Base-by-base conservation (phyloP, 1,140 invertebrate genomes). In the Heliothis virescens region DNA sequence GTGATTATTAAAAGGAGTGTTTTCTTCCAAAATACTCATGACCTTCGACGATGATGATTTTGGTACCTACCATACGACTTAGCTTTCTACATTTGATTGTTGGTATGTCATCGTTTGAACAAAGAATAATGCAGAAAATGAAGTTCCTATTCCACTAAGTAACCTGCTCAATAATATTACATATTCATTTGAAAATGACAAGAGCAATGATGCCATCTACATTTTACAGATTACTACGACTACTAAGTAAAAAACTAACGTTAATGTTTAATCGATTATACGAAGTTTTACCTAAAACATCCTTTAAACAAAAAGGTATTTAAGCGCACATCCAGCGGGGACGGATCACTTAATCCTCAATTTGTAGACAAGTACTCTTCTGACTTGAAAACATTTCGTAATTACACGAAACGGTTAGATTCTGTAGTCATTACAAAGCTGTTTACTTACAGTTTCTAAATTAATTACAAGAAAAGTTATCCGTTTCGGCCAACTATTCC, bases 361-460 rank as follows among this genome's bases (percentile, higher is more conserved):
- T 59, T 63, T 63, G 41, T 62, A 52, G 41, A 75, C 59, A 52
- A 50, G 26, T 12, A 57, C 59, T 29, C 59, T 75, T 62, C 21
- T 63, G 47, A 21, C 57, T 75, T 63, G 53, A 63, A 75, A 63
- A 73, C 55, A 48, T 52, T 63, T 63, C 18, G 73, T 41, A 62
- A 75, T 63, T 59, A 75, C 59, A 16, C 59, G 50, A 50, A 29
- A 75, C 29, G 57, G 34, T 47, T 21, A 48, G 48, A 52, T 52
- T 71, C 48, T 29, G 47, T 53, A 71, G 48, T 53, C 21, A 71
- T 71, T 53, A 71, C 67, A 53, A 53, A 50, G 47, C 48, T 53
- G 48, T 71, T 71, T 67, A 50, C 41, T 21, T 26, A n/a, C n/a
- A 29, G 67, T 69, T 69, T 16, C 48, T 65, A 52, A 69, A 69